These are phyloP conservation scores for Fissipunctia ypsillon DNA, from an alignment of 2,888 invertebrate genomes.

Conservation along the genomic window DNA sequence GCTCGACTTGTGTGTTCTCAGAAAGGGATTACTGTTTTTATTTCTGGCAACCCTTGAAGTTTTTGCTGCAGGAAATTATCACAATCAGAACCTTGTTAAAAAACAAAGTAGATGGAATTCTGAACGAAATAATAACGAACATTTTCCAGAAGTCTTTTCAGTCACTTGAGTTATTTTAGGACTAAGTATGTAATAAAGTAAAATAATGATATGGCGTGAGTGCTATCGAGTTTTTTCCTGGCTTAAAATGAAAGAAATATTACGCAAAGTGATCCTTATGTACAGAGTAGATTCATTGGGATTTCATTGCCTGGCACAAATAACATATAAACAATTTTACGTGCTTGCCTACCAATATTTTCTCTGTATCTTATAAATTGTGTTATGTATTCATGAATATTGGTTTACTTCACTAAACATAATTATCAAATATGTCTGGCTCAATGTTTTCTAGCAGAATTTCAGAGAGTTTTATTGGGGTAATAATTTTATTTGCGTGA, in stretches of 20 bases:
- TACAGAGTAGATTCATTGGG: slow-evolving; percentile 3
- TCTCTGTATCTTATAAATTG: slow-evolving; percentile 21
- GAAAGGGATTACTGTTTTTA: slow-evolving; percentile 18
- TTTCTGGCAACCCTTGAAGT: slow-evolving; percentile 5
- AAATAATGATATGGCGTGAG: background rate
- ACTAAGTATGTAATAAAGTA: background rate
- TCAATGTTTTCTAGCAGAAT: slow-evolving; percentile 16
- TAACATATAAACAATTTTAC: slow-evolving; percentile 12
- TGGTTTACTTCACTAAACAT: slow-evolving; percentile 33
- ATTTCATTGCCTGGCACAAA: slow-evolving; percentile 15
- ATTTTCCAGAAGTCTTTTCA: background rate
- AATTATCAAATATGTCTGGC: slow-evolving; percentile 23
- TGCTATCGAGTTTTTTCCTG: background rate
- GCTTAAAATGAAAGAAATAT: background rate
- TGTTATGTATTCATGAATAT: slow-evolving; percentile 55
- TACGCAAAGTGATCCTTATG: slow-evolving; percentile 7
- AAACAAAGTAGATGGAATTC: background rate
- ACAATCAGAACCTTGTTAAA: no score
- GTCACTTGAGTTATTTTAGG: background rate
- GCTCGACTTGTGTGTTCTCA: slow-evolving; percentile 30
- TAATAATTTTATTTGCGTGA: slow-evolving; percentile 12
- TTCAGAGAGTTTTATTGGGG: slow-evolving; percentile 28
- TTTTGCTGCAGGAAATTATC: slow-evolving; percentile 5
- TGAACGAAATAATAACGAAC: background rate
- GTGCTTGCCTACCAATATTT: slow-evolving; percentile 12